Base-by-base conservation (phyloP, 2,888 invertebrate species). In the Tigriopus californicus region DNA sequence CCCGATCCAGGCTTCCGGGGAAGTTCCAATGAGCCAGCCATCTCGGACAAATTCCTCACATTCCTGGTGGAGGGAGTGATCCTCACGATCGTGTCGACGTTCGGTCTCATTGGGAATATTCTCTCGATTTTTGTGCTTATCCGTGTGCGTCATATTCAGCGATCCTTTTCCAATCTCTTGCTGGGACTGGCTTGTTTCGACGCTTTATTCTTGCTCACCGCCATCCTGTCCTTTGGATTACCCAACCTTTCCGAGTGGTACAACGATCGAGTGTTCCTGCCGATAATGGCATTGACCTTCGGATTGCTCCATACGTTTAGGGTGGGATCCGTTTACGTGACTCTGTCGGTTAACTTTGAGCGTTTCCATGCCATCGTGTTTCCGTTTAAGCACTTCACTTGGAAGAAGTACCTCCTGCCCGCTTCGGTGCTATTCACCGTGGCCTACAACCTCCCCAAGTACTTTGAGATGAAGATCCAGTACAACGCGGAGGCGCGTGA, bases 361-460 rank as follows among this genome's bases (percentile, higher is more conserved):
- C n/a, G 44, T 5, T 44, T 44, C 10, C 44, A 44, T 44, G 44
- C 44, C 5, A 44, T 44, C 44, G 18, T 44, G 44, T 44, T n/a
- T 11, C 44, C 44, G 44, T 18, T 44, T 5, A 44, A 44, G 44
- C 44, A 44, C 18, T 44, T 44, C 10, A 44, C 15, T 5, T 44
- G 44, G 44, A 54, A 54, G 5, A 54, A 54, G 15, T 54, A 54
- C 41, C 15, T 54, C 15, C 40, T 54, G 11, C 33, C 40, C 11
- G 5, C 41, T 8, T 33, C 54, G 1, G 18, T 54, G n/a, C 15
- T 18, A 11, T 54, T 54, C 41, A 41, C 54, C 41, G 15, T 54
- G 40, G n/a, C 41, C 41, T 54, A 54, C 40, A 54, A 54, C 41
- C 33, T 54, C 8, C 54, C 54, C 11, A 54, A 54, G 54, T 54